Percentiles rank a stretch among this genome's conserved stretches.
Evolutionary conservation across 2,888 invertebrate genomes (phyloP).

Genomic region (Eustalomyia histrio): DNA sequence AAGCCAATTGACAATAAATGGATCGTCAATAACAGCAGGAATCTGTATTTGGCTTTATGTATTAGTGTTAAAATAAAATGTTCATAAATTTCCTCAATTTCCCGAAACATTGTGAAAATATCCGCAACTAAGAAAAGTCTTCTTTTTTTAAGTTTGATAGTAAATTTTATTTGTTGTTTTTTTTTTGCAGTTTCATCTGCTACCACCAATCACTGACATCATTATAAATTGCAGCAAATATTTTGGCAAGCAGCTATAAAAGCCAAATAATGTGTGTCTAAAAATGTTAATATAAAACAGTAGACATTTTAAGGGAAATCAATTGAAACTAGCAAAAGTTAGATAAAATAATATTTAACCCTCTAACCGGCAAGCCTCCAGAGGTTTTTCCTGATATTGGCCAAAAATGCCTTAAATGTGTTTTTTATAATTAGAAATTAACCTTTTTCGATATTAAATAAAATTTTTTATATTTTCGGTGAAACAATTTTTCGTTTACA

Average conservation of each 20-base stretch:
- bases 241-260: constrained; percentile 35
- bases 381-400: too few relatives aligned
- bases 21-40: constrained; percentile 63
- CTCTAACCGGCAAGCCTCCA: too few relatives aligned
- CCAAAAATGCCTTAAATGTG: too few relatives aligned
- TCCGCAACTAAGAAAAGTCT: constrained; percentile 42
- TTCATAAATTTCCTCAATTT: constrained; percentile 62
- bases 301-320: neutral
- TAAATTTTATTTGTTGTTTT: neutral
- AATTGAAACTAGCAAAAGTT: neutral
- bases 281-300: neutral
- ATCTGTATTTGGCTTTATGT: constrained; percentile 34
- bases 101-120: constrained; percentile 54
- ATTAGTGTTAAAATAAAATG: constrained; percentile 30
- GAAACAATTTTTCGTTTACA: too few relatives aligned
- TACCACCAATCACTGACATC: constrained; percentile 44
- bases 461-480: too few relatives aligned
- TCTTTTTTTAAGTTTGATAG: constrained; percentile 9
- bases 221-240: constrained; percentile 47
- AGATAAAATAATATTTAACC: too few relatives aligned
- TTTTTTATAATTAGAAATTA: too few relatives aligned
- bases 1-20: constrained; percentile 63
- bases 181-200: constrained; percentile 1
- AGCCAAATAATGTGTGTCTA: neutral
- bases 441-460: too few relatives aligned